Percentiles rank a stretch among this genome's conserved stretches.
Conservation (phyloP, 2,888 invertebrate species). For the Drosophila robusta region DNA sequence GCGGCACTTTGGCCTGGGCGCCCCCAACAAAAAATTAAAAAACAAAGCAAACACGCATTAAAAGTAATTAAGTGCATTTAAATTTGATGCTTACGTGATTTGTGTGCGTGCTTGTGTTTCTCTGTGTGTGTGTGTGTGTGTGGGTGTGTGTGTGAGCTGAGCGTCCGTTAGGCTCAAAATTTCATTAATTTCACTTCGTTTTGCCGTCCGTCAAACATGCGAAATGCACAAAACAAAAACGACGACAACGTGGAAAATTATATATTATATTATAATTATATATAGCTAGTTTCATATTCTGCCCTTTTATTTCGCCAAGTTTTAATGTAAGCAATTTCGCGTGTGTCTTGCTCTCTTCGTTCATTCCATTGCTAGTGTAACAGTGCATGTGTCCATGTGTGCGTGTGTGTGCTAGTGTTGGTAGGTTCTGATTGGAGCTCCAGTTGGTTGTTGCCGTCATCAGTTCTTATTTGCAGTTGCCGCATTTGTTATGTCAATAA, state of each 20-base stretch:
- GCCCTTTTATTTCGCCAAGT: slow-evolving; percentile 54
- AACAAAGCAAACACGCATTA: slow-evolving; percentile 59
- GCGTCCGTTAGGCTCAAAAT: slow-evolving; percentile 33
- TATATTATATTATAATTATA: neutral
- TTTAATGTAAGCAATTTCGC: slow-evolving; percentile 67
- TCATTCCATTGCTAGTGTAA: slow-evolving; percentile 16
- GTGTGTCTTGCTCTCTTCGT: slow-evolving; percentile 46
- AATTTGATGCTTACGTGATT: slow-evolving; percentile 70
- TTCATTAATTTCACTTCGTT: slow-evolving; percentile 51
- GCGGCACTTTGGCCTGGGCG: slow-evolving; percentile 50
- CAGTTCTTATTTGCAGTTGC: slow-evolving; percentile 41
- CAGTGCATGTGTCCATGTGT: slow-evolving; percentile 17
- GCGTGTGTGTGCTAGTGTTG: slow-evolving; percentile 21
- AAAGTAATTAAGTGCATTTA: slow-evolving; percentile 73
- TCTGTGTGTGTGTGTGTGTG: slow-evolving; percentile 32
- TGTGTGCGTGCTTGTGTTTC: slow-evolving; percentile 31
- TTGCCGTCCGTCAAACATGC: slow-evolving; percentile 15
- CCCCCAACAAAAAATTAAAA: slow-evolving; percentile 45
- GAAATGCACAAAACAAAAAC: slow-evolving; percentile 44
- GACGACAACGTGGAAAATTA: slow-evolving; percentile 46
- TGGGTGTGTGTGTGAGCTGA: slow-evolving; percentile 17
- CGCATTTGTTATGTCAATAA: slow-evolving; percentile 78
- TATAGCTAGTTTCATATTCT: slow-evolving; percentile 57
- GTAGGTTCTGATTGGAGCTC: slow-evolving; percentile 46
- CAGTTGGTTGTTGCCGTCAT: slow-evolving; percentile 69